phyloP scores from a whole-genome alignment of 1,140 invertebrate species.

The Drosophila pandora region DNA sequence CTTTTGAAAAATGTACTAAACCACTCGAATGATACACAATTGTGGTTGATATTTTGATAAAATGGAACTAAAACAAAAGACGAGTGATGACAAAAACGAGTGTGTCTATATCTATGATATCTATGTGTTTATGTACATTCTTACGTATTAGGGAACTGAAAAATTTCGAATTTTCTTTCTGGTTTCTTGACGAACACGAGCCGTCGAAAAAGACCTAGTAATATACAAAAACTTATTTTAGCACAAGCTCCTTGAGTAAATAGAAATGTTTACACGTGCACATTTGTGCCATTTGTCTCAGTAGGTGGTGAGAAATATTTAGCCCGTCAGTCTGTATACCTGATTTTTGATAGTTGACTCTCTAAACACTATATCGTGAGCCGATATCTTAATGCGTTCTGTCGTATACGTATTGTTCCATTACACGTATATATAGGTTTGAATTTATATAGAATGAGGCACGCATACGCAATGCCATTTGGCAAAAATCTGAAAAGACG shows the following conservation, averaged over 20 bases:
- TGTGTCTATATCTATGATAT: constrained; percentile 13
- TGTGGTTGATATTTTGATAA: constrained; percentile 34
- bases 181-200: constrained; percentile 37
- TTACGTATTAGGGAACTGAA: constrained; percentile 44
- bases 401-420: constrained; percentile 31
- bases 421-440: constrained; percentile 12
- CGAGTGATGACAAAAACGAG: constrained; percentile 40
- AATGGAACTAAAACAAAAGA: constrained; percentile 43
- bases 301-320: constrained; percentile 14
- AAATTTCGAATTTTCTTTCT: constrained; percentile 42
- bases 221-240: constrained; percentile 75
- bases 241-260: constrained; percentile 70
- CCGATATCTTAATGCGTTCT: constrained; percentile 27
- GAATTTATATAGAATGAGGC: neutral
- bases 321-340: constrained; percentile 15
- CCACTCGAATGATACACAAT: constrained; percentile 39
- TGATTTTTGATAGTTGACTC: constrained; percentile 23
- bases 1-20: constrained; percentile 34
- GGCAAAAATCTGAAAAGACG: constrained; percentile 1
- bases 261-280: constrained; percentile 63
- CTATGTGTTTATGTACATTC: constrained; percentile 27
- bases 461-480: constrained; percentile 13
- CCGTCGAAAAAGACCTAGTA: constrained; percentile 60
- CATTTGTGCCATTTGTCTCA: constrained; percentile 34
- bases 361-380: constrained; percentile 12